Evolutionary conservation across 2,113 vertebrate species (phyloP).

Genomic region (Rhineura floridana): DNA sequence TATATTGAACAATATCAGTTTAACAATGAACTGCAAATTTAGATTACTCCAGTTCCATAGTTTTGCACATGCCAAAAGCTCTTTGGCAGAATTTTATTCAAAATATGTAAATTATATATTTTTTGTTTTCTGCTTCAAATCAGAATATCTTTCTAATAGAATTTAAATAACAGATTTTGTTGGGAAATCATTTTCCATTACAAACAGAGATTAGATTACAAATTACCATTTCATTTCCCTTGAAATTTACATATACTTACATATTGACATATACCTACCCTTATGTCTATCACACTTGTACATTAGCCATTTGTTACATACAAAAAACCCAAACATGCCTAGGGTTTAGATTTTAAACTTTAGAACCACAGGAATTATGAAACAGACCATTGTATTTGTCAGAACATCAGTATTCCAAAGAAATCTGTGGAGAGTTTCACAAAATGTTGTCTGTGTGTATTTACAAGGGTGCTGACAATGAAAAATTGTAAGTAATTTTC

Average conservation of each 20-base stretch:
- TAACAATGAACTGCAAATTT: background rate
- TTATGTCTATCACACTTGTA: background rate
- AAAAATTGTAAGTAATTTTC: background rate
- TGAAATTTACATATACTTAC: background rate
- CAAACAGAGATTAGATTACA: background rate
- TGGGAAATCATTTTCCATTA: background rate
- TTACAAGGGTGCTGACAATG: background rate
- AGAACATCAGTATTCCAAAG: background rate
- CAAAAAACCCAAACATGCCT: background rate
- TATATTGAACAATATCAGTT: background rate
- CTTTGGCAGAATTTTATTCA: background rate
- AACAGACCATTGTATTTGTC: background rate
- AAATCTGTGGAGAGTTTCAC: background rate
- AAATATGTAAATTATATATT: background rate
- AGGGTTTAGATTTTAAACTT: background rate
- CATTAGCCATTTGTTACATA: background rate
- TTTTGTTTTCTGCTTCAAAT: background rate
- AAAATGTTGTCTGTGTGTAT: background rate
- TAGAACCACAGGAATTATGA: background rate
- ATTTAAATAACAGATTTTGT: background rate
- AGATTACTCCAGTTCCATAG: background rate
- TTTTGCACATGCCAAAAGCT: background rate
- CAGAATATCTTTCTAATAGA: background rate
- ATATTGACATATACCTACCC: background rate
- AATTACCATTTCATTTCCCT: background rate